Base-by-base conservation (phyloP, 1,140 invertebrate species). In the Calephelis virginiensis region DNA sequence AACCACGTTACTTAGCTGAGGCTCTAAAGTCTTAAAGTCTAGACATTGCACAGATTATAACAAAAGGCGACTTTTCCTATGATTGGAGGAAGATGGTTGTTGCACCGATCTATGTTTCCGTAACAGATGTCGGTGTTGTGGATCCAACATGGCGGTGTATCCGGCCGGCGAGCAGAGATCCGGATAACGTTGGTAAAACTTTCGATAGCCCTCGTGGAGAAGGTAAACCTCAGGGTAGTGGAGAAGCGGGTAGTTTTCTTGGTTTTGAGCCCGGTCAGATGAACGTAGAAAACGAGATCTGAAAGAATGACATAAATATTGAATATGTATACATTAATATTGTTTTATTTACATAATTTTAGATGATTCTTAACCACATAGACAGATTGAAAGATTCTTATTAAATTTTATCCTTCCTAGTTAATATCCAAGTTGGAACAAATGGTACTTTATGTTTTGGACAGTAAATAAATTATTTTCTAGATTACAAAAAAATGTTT, bases 191-290 rank as follows among this genome's bases (percentile, higher is more conserved):
- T 94, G 92, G 84, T 94, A 99, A 91, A 99, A 99, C 43, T 94
- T 93, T 75, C 97, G 95, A 92, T 99, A 99, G 5, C 99, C 99
- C 0, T 97, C 97, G 78, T 98, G 95, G 7, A 99, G 92, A 0
- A 99, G 90, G 85, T 99, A 99, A 8, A 99, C 91, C 87, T 99
- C 99, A 0, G 98, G 98, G 92, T 98, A 99, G 77, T 96, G 92
- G 0, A 99, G 92, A 0, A 93, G 92, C 0, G 99, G 99, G 89
- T 99, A 99, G 62, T 93, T 93, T 48, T 96, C 94, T 61, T 94
- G 94, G 84, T 99, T 98, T 5, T 93, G 85, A 56, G 94, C 92
- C 1, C 99, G 93, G 87, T 99, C 99, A 14, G 94, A 89, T 60
- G 95, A 95, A 0, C 99, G 93, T 6, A 99, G 89, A 82, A 95